Conservation (phyloP, 2,888 invertebrate genomes). For the Pasiphila rectangulata region DNA sequence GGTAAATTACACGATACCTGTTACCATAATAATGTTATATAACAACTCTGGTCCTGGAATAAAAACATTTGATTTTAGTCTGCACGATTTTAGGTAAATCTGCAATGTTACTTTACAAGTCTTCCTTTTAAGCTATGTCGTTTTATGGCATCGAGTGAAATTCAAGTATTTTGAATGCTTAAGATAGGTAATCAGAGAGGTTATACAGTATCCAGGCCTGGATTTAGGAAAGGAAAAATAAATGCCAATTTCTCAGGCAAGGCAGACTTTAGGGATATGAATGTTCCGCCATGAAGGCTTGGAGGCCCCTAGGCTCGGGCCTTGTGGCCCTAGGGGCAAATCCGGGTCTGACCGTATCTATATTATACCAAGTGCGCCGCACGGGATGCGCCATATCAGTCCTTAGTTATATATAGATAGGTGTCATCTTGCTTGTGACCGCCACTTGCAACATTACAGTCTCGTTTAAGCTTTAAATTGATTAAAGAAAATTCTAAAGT, state of each 20-base stretch:
- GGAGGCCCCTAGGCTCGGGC: too few species aligned
- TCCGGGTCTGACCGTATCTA: too few species aligned
- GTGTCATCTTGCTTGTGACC: constrained; percentile 46
- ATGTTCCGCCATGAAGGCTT: too few species aligned
- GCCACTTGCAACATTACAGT: constrained; percentile 55
- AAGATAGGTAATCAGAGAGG: too few species aligned
- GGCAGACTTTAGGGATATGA: too few species aligned
- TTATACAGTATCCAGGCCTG: too few species aligned
- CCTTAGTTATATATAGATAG: constrained; percentile 43
- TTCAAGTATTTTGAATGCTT: constrained; percentile 6
- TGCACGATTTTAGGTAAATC: neutral
- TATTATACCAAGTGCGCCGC: constrained; percentile 34
- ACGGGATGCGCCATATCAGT: constrained; percentile 53
- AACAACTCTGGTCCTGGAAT: too few species aligned
- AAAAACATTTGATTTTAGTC: neutral
- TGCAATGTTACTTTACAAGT: constrained; percentile 10
- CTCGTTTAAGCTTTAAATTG: constrained; percentile 79
- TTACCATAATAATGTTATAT: too few species aligned
- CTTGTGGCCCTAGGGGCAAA: too few species aligned
- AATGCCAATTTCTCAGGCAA: too few species aligned
- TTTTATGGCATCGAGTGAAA: constrained; percentile 1
- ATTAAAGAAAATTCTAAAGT: constrained; percentile 78
- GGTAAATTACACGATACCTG: too few species aligned
- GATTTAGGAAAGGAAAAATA: too few species aligned
- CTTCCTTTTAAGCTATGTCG: constrained; percentile 14